Percentiles rank a stretch among this genome's conserved stretches.
Evolutionary conservation across 2,113 vertebrate species (phyloP).

Genomic region (Cygnus atratus): DNA sequence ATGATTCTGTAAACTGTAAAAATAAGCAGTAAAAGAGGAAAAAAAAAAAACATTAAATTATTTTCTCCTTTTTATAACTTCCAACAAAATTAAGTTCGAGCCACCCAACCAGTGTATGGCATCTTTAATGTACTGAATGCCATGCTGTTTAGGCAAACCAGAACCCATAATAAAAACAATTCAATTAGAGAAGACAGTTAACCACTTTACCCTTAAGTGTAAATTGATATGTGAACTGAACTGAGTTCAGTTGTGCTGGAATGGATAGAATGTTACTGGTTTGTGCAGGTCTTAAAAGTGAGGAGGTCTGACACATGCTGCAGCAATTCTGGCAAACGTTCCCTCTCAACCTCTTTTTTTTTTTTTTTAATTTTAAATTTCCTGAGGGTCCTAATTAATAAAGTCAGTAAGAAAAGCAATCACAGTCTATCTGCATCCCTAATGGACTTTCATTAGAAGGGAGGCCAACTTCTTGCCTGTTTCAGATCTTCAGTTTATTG

Average conservation of each 20-base stretch:
- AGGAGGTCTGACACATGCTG: not conserved
- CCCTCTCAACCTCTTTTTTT: not conserved
- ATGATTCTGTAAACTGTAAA: not conserved
- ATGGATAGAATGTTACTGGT: constrained; percentile 10
- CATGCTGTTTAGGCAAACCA: constrained; percentile 19
- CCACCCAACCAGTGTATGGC: not conserved
- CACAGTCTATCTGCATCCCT: not conserved
- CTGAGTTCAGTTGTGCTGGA: constrained; percentile 1
- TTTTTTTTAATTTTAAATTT: constrained; percentile 17
- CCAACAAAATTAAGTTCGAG: not conserved
- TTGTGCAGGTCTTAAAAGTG: not conserved
- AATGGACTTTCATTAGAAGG: constrained; percentile 15
- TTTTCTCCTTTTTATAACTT: constrained; percentile 14
- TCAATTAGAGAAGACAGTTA: constrained; percentile 40
- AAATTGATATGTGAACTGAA: constrained; percentile 28
- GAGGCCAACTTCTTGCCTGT: not conserved
- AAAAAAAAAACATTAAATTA: not conserved
- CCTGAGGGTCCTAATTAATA: constrained; percentile 48
- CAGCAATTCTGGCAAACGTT: constrained; percentile 1
- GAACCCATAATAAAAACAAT: not conserved
- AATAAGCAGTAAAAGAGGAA: not conserved
- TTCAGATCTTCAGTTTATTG: constrained; percentile 4
- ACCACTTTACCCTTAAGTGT: constrained; percentile 36
- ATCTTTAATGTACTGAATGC: not conserved
- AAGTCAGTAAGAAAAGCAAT: constrained; percentile 23